Conservation (phyloP, 2,797 vertebrate species). For the Spinus pinus region DNA sequence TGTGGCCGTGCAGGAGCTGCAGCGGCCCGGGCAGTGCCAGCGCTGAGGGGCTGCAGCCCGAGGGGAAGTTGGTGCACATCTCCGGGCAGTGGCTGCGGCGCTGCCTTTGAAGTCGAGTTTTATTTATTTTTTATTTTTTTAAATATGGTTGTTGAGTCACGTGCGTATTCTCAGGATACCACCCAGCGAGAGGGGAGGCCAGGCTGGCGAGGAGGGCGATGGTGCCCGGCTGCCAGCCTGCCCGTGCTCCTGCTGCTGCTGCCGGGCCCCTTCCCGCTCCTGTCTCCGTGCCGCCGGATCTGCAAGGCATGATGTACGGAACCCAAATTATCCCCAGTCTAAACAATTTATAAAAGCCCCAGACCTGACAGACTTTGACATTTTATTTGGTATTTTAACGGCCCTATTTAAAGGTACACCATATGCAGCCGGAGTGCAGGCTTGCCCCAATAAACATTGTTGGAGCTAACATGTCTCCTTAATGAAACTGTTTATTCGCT, state of each 20-base stretch:
- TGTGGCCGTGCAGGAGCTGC: background rate
- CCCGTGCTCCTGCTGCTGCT: slow-evolving; percentile 72
- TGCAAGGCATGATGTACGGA: slow-evolving; percentile 74
- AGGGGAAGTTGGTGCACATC: background rate
- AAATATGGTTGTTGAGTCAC: slow-evolving; percentile 12
- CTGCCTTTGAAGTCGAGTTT: slow-evolving; percentile 17
- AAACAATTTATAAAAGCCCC: slow-evolving; percentile 81
- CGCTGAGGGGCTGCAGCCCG: background rate
- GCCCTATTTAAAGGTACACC: slow-evolving; percentile 72
- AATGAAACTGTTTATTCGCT: slow-evolving; percentile 63
- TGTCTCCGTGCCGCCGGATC: slow-evolving; percentile 63
- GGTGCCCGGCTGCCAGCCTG: slow-evolving; percentile 79
- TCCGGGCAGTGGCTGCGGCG: background rate
- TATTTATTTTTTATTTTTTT: background rate
- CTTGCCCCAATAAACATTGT: slow-evolving; percentile 69
- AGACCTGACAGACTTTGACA: slow-evolving; percentile 75
- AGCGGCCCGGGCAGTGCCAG: background rate
- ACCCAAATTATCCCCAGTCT: slow-evolving; percentile 73
- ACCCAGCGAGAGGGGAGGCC: slow-evolving; percentile 70
- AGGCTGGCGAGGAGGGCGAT: slow-evolving; percentile 78
- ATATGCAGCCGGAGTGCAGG: slow-evolving; percentile 59
- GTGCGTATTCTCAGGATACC: slow-evolving; percentile 49
- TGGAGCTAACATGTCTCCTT: slow-evolving; percentile 56
- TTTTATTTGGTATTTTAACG: slow-evolving; percentile 83
- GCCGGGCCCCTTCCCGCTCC: slow-evolving; percentile 39